Percentiles rank a stretch among this genome's conserved stretches.
Evolutionary conservation across 1,140 invertebrate species (phyloP).

Genomic region (Drosophila baimaii): DNA sequence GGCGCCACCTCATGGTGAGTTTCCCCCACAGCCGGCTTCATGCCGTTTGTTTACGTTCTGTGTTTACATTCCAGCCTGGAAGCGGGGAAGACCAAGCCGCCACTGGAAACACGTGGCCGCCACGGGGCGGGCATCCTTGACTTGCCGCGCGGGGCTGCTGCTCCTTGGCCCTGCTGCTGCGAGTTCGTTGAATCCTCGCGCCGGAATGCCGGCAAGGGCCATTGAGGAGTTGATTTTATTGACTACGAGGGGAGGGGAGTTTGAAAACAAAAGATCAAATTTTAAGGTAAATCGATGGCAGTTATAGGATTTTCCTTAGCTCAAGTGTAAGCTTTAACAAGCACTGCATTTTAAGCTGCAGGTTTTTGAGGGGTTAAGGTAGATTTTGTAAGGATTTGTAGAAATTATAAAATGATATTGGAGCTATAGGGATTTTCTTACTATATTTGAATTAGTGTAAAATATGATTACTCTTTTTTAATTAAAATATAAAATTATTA

Average conservation of each 20-base stretch:
- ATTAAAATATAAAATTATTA: no score
- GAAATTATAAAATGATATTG: no score
- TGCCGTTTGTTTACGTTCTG: conserved; percentile 66
- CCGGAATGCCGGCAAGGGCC: conserved; percentile 32
- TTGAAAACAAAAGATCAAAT: conserved; percentile 23
- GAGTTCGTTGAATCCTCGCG: conserved; percentile 26
- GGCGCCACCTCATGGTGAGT: conserved; percentile 48
- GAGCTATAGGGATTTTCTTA: not conserved
- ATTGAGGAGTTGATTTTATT: conserved; percentile 27
- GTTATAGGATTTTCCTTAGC: not conserved
- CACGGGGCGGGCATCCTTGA: not conserved
- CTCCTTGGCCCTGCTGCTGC: not conserved
- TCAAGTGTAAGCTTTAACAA: not conserved
- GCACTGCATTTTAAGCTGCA: not conserved
- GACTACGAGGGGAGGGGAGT: conserved; percentile 7
- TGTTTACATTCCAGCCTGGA: conserved; percentile 65
- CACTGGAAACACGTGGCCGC: conserved; percentile 41
- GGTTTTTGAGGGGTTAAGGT: no score
- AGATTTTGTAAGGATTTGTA: no score
- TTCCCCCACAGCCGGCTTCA: conserved; percentile 15
- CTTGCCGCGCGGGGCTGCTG: not conserved
- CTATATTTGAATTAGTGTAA: no score
- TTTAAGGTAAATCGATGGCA: conserved; percentile 7
- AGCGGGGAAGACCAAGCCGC: not conserved
- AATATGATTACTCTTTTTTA: no score